These are phyloP conservation scores for Lepilemur ruficaudatus DNA, from an alignment of 2,797 vertebrate genomes.

Conservation along the genomic window DNA sequence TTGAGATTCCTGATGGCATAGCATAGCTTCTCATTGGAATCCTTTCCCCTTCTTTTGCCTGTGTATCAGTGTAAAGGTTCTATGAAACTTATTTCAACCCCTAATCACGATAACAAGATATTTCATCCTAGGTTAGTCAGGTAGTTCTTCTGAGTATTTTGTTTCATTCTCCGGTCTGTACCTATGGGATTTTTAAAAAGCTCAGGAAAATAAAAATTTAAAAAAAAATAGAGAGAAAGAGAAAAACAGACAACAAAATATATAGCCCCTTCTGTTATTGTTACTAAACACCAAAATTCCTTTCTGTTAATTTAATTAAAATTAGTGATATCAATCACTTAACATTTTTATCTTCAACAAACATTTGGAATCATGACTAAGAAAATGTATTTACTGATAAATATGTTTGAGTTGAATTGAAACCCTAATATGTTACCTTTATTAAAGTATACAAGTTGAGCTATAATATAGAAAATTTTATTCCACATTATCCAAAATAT, in stretches of 20 bases:
- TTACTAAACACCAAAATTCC: not conserved
- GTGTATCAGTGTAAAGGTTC: not conserved
- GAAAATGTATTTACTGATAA: not conserved
- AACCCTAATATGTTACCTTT: not conserved
- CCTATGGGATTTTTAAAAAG: not conserved
- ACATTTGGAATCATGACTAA: not conserved
- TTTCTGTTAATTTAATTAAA: not conserved
- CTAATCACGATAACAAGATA: not conserved
- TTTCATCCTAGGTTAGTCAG: not conserved
- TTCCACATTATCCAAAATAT: not conserved
- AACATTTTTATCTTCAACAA: not conserved
- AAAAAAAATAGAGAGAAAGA: not conserved
- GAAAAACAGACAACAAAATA: not conserved
- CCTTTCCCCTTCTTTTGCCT: accelerated
- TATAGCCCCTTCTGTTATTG: accelerated
- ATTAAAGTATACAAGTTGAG: not conserved
- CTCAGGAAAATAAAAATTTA: not conserved
- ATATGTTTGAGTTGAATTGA: not conserved
- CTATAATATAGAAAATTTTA: not conserved
- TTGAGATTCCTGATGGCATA: not conserved
- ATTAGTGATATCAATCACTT: not conserved
- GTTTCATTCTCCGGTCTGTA: not conserved
- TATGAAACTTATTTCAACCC: not conserved
- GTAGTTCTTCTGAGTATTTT: not conserved
- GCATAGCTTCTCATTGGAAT: not conserved